Conservation (phyloP, 2,797 vertebrate species). For the Ambastaia sidthimunki region DNA sequence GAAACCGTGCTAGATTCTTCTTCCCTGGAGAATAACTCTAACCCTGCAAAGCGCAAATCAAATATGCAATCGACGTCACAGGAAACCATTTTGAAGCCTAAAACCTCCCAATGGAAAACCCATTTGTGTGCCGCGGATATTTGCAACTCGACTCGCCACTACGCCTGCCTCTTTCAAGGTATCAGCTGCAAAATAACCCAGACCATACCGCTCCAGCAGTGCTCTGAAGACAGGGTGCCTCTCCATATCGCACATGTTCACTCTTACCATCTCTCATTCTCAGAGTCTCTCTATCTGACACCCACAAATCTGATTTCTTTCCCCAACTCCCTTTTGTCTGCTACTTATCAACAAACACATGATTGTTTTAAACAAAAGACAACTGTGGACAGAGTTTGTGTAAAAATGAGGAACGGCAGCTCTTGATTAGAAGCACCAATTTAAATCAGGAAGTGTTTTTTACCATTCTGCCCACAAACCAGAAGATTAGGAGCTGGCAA, state of each 20-base stretch:
- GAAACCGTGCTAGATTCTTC: slow-evolving; percentile 85
- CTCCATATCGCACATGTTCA: slow-evolving; percentile 51
- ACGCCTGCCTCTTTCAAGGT: slow-evolving; percentile 72
- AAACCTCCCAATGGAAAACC: slow-evolving; percentile 84
- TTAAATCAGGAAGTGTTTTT: slow-evolving; percentile 41
- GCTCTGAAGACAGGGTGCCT: slow-evolving; percentile 75
- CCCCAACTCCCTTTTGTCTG: slow-evolving; percentile 37
- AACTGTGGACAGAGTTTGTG: slow-evolving; percentile 43
- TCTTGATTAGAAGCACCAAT: slow-evolving; percentile 51
- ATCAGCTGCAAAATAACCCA: slow-evolving; percentile 81
- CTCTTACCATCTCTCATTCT: slow-evolving; percentile 52
- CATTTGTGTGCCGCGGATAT: slow-evolving; percentile 82
- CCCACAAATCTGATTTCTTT: slow-evolving; percentile 11
- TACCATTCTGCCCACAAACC: slow-evolving; percentile 25
- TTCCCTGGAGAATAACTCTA: slow-evolving; percentile 82
- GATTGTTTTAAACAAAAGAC: slow-evolving; percentile 57
- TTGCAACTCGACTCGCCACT: slow-evolving; percentile 73
- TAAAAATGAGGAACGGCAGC: slow-evolving; percentile 34
- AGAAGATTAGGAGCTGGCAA: slow-evolving; percentile 50
- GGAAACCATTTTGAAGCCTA: slow-evolving; percentile 87
- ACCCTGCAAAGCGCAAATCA: slow-evolving; percentile 86
- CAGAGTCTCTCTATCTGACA: slow-evolving; percentile 7
- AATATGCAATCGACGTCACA: slow-evolving; percentile 87
- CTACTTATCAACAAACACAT: slow-evolving; percentile 47
- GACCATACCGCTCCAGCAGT: slow-evolving; percentile 77